Evolutionary conservation across 1,140 invertebrate species (phyloP).

Genomic region (Sinella curviseta): DNA sequence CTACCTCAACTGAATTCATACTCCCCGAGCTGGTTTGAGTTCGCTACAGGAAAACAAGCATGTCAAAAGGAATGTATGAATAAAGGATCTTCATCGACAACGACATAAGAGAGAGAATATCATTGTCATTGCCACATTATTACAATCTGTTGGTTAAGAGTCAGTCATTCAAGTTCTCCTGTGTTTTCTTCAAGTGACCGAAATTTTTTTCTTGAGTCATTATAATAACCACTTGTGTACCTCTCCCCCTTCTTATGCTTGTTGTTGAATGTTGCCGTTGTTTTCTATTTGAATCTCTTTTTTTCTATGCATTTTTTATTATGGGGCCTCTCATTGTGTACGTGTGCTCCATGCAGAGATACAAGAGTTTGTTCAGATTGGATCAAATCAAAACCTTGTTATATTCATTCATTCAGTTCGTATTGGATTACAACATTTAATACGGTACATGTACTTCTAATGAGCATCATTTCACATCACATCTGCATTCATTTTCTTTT

Average conservation of each 20-base stretch:
- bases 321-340: too few species aligned
- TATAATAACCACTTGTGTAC: neutral
- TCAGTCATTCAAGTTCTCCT: neutral
- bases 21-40: too few species aligned
- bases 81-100: too few species aligned
- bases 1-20: too few species aligned
- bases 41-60: too few species aligned
- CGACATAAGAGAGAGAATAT: neutral
- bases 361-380: neutral
- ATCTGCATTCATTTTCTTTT: conserved; percentile 1
- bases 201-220: neutral
- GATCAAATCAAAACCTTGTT: conserved; percentile 11
- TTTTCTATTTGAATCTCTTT: too few species aligned
- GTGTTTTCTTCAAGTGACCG: neutral
- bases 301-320: too few species aligned
- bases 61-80: too few species aligned
- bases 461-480: too few species aligned
- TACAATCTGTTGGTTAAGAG: too few species aligned
- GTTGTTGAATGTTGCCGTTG: too few species aligned
- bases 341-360: conserved; percentile 8
- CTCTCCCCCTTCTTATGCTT: neutral
- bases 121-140: conserved; percentile 4
- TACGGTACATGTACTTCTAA: conserved; percentile 11
- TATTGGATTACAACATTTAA: conserved; percentile 16
- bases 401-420: neutral